Conservation (phyloP, 2,888 invertebrate genomes). For the Galerucella pusilla region DNA sequence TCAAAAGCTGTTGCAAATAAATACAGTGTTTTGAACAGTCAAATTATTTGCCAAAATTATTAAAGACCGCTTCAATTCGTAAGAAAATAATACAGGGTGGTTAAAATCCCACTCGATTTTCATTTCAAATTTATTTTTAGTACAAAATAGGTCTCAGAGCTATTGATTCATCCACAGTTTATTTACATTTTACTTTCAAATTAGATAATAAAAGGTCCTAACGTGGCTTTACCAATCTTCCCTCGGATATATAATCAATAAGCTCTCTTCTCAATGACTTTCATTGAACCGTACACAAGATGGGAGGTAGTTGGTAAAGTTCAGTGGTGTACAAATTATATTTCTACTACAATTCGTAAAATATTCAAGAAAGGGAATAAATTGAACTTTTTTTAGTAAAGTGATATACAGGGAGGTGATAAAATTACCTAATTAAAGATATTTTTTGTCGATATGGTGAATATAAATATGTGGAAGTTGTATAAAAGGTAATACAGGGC, state of each 20-base stretch:
- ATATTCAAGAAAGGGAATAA: no score
- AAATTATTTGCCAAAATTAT: background rate
- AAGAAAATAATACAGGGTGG: background rate
- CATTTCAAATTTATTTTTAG: background rate
- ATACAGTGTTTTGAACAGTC: conserved; percentile 15
- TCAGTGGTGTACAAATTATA: no score
- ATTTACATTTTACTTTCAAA: conserved; percentile 19
- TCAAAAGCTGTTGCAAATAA: conserved; percentile 32
- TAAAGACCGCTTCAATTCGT: no score
- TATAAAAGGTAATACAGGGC: no score
- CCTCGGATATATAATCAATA: background rate
- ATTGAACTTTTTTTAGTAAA: no score
- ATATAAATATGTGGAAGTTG: no score
- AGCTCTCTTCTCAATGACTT: background rate
- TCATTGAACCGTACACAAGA: background rate
- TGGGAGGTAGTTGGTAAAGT: background rate
- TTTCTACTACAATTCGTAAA: no score
- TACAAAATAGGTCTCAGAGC: no score
- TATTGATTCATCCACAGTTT: conserved; percentile 13
- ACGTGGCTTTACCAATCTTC: background rate
- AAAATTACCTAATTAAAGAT: no score
- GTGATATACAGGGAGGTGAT: no score
- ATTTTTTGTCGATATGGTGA: no score
- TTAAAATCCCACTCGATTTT: background rate
- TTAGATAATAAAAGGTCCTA: conserved; percentile 8